A percentile compares a stretch with the other conserved stretches of the same genome.
These are phyloP conservation scores for Drosophila fulvimacula DNA, from an alignment of 2,888 invertebrate genomes.

Conservation along the genomic window DNA sequence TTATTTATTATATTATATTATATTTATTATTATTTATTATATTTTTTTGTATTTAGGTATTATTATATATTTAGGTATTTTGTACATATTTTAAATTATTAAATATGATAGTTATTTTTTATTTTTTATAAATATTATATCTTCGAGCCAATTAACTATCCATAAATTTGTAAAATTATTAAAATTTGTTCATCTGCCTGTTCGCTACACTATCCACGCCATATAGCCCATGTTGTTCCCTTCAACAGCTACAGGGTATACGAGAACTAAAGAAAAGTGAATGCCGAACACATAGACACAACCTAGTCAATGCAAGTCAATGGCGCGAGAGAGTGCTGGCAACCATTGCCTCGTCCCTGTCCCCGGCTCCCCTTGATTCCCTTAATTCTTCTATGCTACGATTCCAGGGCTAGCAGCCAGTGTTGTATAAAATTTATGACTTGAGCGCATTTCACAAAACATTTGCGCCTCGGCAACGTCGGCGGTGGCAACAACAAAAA, in stretches of 20 bases:
- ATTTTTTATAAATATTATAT: too few relatives aligned
- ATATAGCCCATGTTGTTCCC: not conserved
- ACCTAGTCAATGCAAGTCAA: conserved; percentile 74
- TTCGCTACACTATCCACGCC: not conserved
- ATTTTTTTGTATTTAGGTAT: too few relatives aligned
- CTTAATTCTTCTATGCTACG: conserved; percentile 2
- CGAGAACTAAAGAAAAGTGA: conserved; percentile 52
- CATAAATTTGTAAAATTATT: not conserved
- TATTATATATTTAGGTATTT: too few relatives aligned
- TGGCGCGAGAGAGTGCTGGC: conserved; percentile 48
- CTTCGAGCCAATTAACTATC: too few relatives aligned
- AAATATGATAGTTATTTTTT: too few relatives aligned
- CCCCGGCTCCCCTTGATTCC: not conserved
- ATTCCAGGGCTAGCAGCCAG: conserved; percentile 33
- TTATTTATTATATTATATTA: too few relatives aligned
- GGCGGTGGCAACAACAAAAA: conserved; percentile 41
- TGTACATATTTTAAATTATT: too few relatives aligned
- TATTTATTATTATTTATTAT: too few relatives aligned
- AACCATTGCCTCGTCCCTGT: not conserved
- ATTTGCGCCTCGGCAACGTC: conserved; percentile 66
- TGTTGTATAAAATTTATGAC: conserved; percentile 76
- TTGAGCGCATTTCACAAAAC: conserved; percentile 77
- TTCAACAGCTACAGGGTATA: conserved; percentile 3
- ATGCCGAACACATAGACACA: conserved; percentile 67
- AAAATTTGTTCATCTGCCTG: not conserved